Conservation (phyloP, 1,140 invertebrate species). For the Chymomyza costata region DNA sequence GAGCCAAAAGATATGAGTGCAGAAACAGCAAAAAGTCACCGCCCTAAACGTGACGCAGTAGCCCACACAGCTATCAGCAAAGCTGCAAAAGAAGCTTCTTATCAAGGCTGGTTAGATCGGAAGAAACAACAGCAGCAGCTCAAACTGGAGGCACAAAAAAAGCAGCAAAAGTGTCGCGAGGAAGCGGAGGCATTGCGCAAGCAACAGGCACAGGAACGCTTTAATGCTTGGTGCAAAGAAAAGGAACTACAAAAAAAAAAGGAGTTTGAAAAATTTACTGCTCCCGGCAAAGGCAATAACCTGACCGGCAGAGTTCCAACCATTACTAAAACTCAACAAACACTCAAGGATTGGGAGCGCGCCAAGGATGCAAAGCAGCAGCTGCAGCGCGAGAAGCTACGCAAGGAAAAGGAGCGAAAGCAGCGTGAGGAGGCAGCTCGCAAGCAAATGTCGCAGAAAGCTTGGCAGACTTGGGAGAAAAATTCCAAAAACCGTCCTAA, state of each 20-base stretch:
- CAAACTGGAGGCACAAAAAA: slow-evolving; percentile 29
- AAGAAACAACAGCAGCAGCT: slow-evolving; percentile 42
- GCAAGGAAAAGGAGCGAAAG: slow-evolving; percentile 13
- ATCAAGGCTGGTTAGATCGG: slow-evolving; percentile 38
- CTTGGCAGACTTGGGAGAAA: slow-evolving; percentile 59
- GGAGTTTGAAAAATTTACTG: too few relatives aligned
- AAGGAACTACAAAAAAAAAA: slow-evolving; percentile 26
- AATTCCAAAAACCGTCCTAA: slow-evolving; percentile 40
- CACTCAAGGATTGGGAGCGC: slow-evolving; percentile 46
- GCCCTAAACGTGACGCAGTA: too few relatives aligned
- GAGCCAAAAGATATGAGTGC: too few relatives aligned
- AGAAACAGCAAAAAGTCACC: too few relatives aligned
- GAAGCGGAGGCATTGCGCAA: slow-evolving; percentile 34
- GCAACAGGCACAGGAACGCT: slow-evolving; percentile 31
- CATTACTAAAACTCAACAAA: too few relatives aligned
- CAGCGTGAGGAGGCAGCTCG: slow-evolving; percentile 31
- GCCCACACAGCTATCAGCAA: too few relatives aligned
- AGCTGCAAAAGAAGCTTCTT: too few relatives aligned
- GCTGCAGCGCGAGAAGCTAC: slow-evolving; percentile 27
- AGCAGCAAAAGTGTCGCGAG: slow-evolving; percentile 26
- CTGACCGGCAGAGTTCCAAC: neutral
- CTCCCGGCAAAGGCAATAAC: too few relatives aligned
- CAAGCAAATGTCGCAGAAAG: slow-evolving; percentile 26
- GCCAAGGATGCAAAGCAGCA: slow-evolving; percentile 31
- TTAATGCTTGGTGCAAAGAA: slow-evolving; percentile 36